phyloP scores from a whole-genome alignment of 1,140 invertebrate species.

The Nebria ingens region DNA sequence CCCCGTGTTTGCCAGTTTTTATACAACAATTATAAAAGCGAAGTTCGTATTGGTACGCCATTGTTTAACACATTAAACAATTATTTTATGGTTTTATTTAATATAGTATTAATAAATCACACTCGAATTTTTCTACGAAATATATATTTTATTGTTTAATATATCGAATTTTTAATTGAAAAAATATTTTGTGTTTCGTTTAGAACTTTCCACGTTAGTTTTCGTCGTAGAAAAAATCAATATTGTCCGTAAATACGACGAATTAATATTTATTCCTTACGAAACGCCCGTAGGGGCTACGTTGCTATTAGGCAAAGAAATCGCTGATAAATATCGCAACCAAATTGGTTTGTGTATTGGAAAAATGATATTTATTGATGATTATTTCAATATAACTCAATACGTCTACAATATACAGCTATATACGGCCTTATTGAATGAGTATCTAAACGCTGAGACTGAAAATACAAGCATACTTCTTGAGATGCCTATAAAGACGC shows the following conservation, averaged over 20 bases:
- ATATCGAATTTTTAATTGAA: no score
- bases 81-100: no score
- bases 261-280: slow-evolving; percentile 1
- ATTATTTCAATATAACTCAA: slow-evolving; percentile 1
- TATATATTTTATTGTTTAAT: no score
- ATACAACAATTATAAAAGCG: background rate
- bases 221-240: background rate
- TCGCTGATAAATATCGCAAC: background rate
- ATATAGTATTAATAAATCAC: no score
- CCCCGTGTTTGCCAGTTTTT: background rate
- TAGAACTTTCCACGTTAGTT: background rate
- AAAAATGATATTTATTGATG: background rate
- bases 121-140: no score
- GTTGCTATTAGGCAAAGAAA: background rate
- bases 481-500: background rate
- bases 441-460: background rate
- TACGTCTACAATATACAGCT: background rate
- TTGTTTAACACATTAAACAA: background rate
- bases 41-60: background rate
- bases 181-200: background rate
- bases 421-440: background rate
- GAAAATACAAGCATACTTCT: background rate
- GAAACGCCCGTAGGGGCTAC: background rate
- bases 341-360: slow-evolving; percentile 1
- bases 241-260: background rate